Percentiles rank a stretch among this genome's conserved stretches.
These are phyloP conservation scores for Phoxinus phoxinus DNA, from an alignment of 2,113 vertebrate species.

Conservation along the genomic window DNA sequence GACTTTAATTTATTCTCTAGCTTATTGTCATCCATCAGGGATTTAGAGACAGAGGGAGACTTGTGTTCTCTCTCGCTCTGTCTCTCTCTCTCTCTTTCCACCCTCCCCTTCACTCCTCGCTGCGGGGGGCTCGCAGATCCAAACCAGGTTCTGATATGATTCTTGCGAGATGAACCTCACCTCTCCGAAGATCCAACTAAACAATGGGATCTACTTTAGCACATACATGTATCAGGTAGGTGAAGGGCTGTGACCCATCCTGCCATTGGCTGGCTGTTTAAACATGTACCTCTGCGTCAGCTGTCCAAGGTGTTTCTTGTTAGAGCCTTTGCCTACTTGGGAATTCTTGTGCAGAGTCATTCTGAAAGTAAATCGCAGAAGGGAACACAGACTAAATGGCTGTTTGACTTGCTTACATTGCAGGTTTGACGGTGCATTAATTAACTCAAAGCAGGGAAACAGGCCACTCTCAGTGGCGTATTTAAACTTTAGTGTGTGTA, in stretches of 20 bases:
- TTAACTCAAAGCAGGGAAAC: background rate
- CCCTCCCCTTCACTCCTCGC: constrained; percentile 17
- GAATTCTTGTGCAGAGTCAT: constrained; percentile 1
- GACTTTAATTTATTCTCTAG: constrained; percentile 61
- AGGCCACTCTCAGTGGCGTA: background rate
- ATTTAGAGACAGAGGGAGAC: constrained; percentile 48
- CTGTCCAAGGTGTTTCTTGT: background rate
- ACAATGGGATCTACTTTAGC: constrained; percentile 85
- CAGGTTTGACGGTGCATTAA: background rate
- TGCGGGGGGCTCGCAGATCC: constrained; percentile 53
- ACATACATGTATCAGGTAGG: constrained; percentile 88
- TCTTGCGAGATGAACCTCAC: constrained; percentile 77
- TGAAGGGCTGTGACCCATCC: constrained; percentile 34
- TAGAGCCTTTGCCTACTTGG: background rate
- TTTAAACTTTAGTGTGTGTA: constrained; percentile 18
- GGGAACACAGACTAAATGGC: background rate
- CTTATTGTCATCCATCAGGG: constrained; percentile 61
- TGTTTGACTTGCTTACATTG: constrained; percentile 28
- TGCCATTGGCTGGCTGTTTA: constrained; percentile 1
- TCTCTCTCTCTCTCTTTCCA: background rate
- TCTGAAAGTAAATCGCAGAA: background rate
- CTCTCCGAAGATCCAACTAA: constrained; percentile 73
- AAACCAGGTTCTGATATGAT: constrained; percentile 75
- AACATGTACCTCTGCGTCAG: constrained; percentile 6
- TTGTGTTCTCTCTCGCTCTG: constrained; percentile 13